These are phyloP conservation scores for Drosophila anomalipes DNA, from an alignment of 2,888 invertebrate species.

Conservation along the genomic window DNA sequence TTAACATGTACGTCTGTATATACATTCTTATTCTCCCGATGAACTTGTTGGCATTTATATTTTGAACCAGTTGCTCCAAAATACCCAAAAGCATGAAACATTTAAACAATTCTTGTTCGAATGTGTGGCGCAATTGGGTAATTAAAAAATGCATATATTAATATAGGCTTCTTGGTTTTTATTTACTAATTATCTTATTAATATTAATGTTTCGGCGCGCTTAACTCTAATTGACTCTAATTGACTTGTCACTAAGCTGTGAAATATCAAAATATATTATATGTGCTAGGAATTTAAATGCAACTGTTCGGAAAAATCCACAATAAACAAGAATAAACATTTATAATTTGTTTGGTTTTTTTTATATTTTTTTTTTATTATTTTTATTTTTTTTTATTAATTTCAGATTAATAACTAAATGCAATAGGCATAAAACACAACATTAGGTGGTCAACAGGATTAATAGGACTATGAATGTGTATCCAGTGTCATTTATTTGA, in stretches of 20 bases:
- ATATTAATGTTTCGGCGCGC: slow-evolving; percentile 4
- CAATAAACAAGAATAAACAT: background rate
- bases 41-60: slow-evolving; percentile 20
- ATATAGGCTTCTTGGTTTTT: background rate
- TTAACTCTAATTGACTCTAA: slow-evolving; percentile 18
- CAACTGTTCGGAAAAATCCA: background rate
- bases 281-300: background rate
- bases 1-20: slow-evolving; percentile 29
- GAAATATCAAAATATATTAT: slow-evolving; percentile 17
- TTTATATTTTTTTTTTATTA: background rate
- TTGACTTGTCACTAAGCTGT: slow-evolving; percentile 19
- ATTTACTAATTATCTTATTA: background rate
- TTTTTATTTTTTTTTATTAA: slow-evolving; percentile 16
- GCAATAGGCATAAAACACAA: slow-evolving; percentile 39
- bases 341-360: background rate
- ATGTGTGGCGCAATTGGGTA: slow-evolving; percentile 19
- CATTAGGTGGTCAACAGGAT: slow-evolving; percentile 23
- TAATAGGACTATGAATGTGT: background rate
- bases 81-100: slow-evolving; percentile 18
- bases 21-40: slow-evolving; percentile 16
- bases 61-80: slow-evolving; percentile 30
- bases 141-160: slow-evolving; percentile 32
- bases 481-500: background rate
- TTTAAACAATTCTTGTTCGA: slow-evolving; percentile 24
- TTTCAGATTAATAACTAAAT: slow-evolving; percentile 26